Base-by-base conservation (phyloP, 2,797 vertebrate species). In the Pachyuromys duprasi region DNA sequence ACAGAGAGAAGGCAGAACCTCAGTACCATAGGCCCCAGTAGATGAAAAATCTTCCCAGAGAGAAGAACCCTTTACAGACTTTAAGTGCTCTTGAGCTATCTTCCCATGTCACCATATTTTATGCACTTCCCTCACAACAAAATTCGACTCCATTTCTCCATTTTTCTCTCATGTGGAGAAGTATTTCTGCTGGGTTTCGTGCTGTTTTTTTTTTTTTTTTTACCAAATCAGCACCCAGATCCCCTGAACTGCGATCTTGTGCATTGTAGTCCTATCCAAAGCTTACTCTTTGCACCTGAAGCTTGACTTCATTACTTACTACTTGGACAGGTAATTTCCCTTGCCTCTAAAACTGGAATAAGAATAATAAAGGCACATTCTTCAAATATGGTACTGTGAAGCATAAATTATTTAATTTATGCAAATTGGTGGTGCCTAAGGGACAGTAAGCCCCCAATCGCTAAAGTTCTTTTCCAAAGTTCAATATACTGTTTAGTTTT, bases 401-500 rank as follows among this genome's bases (percentile, higher is more conserved):
- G 31, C 55, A 33, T 83, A 69, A 86, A 53, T 83, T 22, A 53
- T 69, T 86, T 76, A 62, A 53, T 36, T 24, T 4, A 28, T 74
- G 15, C 36, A 86, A 69, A 55, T 75, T 93, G 22, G 33, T 7
- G 8, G 26, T 42, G 49, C 82, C 53, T 42, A 4, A 5, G 90
- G 65, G 26, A 83, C 33, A 62, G 0, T 17, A 96, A 80, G 8
- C 8, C 14, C 49, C 49, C 15, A 53, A 11, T 84, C 7, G 36
- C 39, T 63, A 57, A 63, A 45, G 62, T 45, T 75, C 11, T 80
- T 24, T 1, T 67, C 15, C 63, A 45, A 1, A 57, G 72, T 87
- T 96, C 60, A 75, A 75, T 74, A 28, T 2, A 36, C 86, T 55
- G 31, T 78, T 45, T 92, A 57, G 42, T 6, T 93, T 93, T 65